These are phyloP conservation scores for Beris chalybata DNA, from an alignment of 2,888 invertebrate genomes.

Conservation along the genomic window DNA sequence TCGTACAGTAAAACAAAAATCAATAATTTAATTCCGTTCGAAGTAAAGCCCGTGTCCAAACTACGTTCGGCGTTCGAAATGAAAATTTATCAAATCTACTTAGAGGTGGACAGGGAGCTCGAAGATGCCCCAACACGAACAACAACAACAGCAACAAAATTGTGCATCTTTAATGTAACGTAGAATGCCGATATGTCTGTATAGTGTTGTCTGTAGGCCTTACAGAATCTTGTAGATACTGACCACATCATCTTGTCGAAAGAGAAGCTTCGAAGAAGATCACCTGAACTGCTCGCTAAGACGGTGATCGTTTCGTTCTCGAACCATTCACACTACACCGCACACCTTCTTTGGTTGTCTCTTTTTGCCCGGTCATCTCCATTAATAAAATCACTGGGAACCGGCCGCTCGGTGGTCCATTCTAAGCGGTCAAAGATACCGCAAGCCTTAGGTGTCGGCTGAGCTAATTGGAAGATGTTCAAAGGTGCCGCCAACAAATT, in stretches of 20 bases:
- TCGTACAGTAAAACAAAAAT: conserved; percentile 1
- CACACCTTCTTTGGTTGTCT: conserved; percentile 15
- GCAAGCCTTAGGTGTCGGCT: conserved; percentile 47
- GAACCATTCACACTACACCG: background rate
- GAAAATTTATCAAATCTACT: conserved; percentile 12
- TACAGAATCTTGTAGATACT: background rate
- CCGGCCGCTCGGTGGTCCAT: conserved; percentile 39
- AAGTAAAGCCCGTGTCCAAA: background rate
- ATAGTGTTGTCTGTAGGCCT: background rate
- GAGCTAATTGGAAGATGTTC: conserved; percentile 48
- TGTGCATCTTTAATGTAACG: background rate
- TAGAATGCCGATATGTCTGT: background rate
- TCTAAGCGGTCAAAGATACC: conserved; percentile 45
- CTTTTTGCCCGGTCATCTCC: conserved; percentile 39
- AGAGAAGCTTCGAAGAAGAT: background rate
- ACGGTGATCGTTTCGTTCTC: conserved; percentile 5
- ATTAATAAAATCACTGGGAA: conserved; percentile 39
- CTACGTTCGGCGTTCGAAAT: background rate
- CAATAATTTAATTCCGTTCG: conserved; percentile 13
- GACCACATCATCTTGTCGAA: background rate
- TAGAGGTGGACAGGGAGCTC: background rate
- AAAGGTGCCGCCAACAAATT: conserved; percentile 47
- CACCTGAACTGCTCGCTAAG: background rate
- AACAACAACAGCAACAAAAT: background rate
- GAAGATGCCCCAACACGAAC: background rate